Conservation (phyloP, 1,140 invertebrate species). For the Trypoxylus dichotomus region DNA sequence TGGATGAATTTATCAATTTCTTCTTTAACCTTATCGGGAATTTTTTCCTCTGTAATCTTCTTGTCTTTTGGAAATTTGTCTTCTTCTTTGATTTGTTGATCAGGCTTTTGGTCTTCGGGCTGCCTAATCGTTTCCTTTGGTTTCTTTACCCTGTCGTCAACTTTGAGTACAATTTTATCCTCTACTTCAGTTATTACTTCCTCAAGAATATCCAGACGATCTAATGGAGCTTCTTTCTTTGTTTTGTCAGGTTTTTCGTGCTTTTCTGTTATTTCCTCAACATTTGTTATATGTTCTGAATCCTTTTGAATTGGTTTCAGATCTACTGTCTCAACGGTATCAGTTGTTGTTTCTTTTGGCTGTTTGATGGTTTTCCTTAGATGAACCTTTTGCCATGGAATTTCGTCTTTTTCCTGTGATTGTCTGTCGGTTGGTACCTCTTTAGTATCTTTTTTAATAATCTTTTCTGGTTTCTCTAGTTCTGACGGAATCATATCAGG, state of each 20-base stretch:
- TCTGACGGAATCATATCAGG: too few relatives aligned
- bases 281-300: background rate
- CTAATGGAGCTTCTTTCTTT: slow-evolving; percentile 35
- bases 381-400: slow-evolving; percentile 56
- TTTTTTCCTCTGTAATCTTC: slow-evolving; percentile 36
- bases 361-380: slow-evolving; percentile 54
- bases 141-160: slow-evolving; percentile 47
- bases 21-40: slow-evolving; percentile 31
- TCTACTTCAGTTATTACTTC: slow-evolving; percentile 51
- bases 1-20: background rate
- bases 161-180: slow-evolving; percentile 49
- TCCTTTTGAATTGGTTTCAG: slow-evolving; percentile 52
- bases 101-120: slow-evolving; percentile 42
- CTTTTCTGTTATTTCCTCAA: slow-evolving; percentile 28
- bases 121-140: slow-evolving; percentile 51
- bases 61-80: slow-evolving; percentile 27
- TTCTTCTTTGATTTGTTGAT: slow-evolving; percentile 39
- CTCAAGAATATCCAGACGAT: slow-evolving; percentile 43
- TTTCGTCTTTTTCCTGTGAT: background rate
- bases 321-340: slow-evolving; percentile 54
- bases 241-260: slow-evolving; percentile 44
- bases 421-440: too few relatives aligned
- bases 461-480: too few relatives aligned
- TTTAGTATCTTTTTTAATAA: too few relatives aligned
- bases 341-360: slow-evolving; percentile 50